Conservation (phyloP, 64 coral and sea anemone species). For the Montipora capricornis region DNA sequence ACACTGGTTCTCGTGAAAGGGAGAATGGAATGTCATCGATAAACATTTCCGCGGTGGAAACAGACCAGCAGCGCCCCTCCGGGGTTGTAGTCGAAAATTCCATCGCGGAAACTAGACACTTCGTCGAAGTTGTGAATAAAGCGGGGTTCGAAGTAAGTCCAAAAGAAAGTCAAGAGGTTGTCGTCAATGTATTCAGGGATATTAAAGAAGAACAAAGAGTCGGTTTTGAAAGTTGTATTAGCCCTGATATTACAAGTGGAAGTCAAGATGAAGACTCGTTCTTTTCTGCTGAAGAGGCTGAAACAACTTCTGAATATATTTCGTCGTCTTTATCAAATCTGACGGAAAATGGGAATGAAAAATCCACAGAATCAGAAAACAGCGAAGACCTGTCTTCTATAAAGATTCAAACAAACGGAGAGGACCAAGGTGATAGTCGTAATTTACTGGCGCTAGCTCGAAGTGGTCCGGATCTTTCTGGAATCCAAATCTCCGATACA, state of each 20-base stretch:
- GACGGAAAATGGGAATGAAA: not conserved
- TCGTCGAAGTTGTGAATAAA: not conserved
- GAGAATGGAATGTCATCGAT: slow-evolving; percentile 2
- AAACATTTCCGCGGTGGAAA: not conserved
- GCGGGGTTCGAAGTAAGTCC: no score
- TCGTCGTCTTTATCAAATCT: not conserved
- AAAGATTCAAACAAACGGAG: not conserved
- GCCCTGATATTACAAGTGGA: slow-evolving; percentile 7
- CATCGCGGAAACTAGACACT: not conserved
- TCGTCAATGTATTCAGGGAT: not conserved
- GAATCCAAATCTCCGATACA: not conserved
- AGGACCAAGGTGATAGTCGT: not conserved
- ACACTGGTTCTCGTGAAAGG: not conserved
- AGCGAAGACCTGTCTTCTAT: not conserved
- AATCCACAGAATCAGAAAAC: not conserved
- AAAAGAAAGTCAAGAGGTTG: not conserved
- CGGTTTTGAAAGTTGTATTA: slow-evolving; percentile 2
- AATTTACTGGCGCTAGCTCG: not conserved
- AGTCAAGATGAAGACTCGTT: slow-evolving; percentile 46
- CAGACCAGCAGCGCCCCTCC: no score
- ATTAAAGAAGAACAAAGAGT: not conserved
- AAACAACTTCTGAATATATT: not conserved
- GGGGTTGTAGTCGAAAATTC: slow-evolving; percentile 1
- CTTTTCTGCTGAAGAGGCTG: slow-evolving; percentile 28
- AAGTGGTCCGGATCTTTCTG: not conserved